A percentile compares a stretch with the other conserved stretches of the same genome.
Evolutionary conservation across 64 coral and sea anemone genomes (phyloP).

Genomic region (Pachyseris speciosa): DNA sequence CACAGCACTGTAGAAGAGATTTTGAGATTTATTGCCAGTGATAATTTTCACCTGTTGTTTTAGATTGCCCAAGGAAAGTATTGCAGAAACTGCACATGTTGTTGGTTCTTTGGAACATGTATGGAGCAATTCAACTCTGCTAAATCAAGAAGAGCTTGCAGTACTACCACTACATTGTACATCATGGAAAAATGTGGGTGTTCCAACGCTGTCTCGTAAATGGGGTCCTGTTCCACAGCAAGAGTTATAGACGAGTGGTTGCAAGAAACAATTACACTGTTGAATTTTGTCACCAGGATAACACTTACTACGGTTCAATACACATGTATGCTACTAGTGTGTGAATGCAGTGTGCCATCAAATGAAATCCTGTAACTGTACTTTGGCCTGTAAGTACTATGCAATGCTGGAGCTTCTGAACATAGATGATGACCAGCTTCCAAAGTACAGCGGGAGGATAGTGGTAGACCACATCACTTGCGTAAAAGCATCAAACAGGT

Average conservation of each 20-base stretch:
- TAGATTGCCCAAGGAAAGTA: background rate
- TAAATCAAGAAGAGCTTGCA: background rate
- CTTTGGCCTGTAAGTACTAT: too few species aligned
- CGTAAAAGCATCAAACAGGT: too few species aligned
- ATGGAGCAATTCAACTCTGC: background rate
- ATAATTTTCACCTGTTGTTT: too few species aligned
- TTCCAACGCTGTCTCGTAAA: background rate
- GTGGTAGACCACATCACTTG: too few species aligned
- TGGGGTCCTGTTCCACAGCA: background rate
- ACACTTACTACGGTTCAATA: background rate
- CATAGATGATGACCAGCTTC: too few species aligned
- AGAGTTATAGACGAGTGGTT: background rate
- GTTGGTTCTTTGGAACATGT: background rate
- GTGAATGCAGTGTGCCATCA: too few species aligned
- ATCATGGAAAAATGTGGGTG: background rate
- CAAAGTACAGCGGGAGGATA: too few species aligned
- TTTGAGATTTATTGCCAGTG: too few species aligned
- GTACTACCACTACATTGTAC: background rate
- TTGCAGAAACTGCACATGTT: background rate
- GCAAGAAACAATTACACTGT: background rate
- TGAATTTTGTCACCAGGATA: background rate
- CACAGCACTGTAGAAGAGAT: too few species aligned
- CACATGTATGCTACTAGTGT: background rate
- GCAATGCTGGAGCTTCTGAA: too few species aligned
- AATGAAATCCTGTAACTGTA: too few species aligned